Conservation (phyloP, 1,140 invertebrate species). For the Hylaeus volcanicus region DNA sequence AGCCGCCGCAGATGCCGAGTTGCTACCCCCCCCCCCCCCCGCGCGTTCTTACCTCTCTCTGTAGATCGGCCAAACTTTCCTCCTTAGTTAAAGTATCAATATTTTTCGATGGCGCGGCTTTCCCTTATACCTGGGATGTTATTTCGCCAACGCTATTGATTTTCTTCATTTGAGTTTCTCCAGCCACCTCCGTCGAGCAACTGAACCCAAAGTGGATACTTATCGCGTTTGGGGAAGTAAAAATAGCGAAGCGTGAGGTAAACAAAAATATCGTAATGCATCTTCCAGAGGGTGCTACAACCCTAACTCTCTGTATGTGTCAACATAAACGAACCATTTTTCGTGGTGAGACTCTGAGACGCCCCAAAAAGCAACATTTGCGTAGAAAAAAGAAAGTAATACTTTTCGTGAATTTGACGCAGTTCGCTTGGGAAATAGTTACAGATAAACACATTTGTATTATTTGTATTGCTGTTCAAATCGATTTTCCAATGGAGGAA, state of each 20-base stretch:
- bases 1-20: slow-evolving; percentile 65
- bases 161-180: slow-evolving; percentile 58
- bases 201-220: slow-evolving; percentile 18
- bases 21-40: slow-evolving; percentile 8
- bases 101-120: slow-evolving; percentile 68
- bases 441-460: too few relatives aligned
- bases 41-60: slow-evolving; percentile 12
- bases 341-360: not conserved
- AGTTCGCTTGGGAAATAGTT: not conserved
- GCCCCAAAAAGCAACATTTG: not conserved
- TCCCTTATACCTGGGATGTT: slow-evolving; percentile 62
- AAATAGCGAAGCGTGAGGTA: not conserved
- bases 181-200: not conserved
- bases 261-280: slow-evolving; percentile 40
- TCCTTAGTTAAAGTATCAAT: slow-evolving; percentile 74
- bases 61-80: slow-evolving; percentile 64
- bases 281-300: not conserved
- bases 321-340: slow-evolving; percentile 35
- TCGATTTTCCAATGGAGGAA: too few relatives aligned
- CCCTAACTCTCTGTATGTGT: slow-evolving; percentile 22
- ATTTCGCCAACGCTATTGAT: slow-evolving; percentile 65
- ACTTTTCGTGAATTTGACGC: too few relatives aligned
- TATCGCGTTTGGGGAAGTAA: slow-evolving; percentile 32
- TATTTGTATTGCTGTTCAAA: too few relatives aligned
- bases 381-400: too few relatives aligned